phyloP scores from a whole-genome alignment of 2,888 invertebrate genomes.

The Lepidochrysops patricia region DNA sequence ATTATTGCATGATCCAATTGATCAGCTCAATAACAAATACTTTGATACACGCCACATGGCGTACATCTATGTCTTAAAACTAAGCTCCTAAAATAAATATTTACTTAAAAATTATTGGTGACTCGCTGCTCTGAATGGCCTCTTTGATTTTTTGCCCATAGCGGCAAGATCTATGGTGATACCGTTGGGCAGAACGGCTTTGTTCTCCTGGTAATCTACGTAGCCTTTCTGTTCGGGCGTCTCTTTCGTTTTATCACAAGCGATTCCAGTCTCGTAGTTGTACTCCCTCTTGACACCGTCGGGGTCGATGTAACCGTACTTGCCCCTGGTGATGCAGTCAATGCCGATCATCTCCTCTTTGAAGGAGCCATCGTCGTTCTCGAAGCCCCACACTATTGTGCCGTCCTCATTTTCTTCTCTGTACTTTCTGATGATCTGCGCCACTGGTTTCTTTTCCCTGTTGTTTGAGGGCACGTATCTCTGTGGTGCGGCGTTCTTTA shows the following conservation, averaged over 20 bases:
- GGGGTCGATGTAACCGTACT: constrained; percentile 89
- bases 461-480: constrained; percentile 52
- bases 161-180: constrained; percentile 80
- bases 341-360: constrained; percentile 88
- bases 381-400: constrained; percentile 91
- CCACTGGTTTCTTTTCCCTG: constrained; percentile 80
- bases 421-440: constrained; percentile 81
- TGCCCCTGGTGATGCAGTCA: constrained; percentile 84
- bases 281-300: constrained; percentile 88
- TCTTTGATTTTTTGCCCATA: constrained; percentile 82
- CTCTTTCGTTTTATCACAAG: constrained; percentile 76
- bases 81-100: constrained; percentile 65
- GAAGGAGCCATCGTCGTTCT: constrained; percentile 90
- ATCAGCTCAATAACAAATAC: constrained; percentile 28
- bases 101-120: constrained; percentile 53
- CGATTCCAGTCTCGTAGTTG: constrained; percentile 86
- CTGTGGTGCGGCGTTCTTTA: constrained; percentile 51
- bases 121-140: constrained; percentile 74
- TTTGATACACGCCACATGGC: constrained; percentile 44
- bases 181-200: constrained; percentile 81
- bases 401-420: constrained; percentile 87
- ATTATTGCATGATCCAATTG: constrained; percentile 27
- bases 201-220: constrained; percentile 83
- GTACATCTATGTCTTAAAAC: constrained; percentile 41
- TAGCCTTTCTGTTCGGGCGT: constrained; percentile 76